Conservation (phyloP, 2,113 vertebrate species). For the Dascyllus trimaculatus region DNA sequence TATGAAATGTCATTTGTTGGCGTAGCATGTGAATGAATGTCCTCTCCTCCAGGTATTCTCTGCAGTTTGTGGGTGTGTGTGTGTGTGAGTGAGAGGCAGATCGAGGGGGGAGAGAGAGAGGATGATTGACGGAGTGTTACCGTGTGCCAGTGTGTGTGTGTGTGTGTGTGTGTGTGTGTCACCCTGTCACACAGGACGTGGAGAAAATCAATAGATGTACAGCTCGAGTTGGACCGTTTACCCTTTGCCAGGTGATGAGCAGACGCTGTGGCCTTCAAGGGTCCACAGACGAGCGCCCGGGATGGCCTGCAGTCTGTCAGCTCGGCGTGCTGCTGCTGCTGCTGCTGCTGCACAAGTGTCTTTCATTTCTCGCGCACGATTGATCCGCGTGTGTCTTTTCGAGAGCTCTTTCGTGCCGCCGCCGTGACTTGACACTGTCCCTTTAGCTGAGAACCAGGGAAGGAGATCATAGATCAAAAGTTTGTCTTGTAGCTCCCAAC, state of each 20-base stretch:
- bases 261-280: constrained; percentile 60
- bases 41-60: constrained; percentile 63
- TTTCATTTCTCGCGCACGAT: constrained; percentile 13
- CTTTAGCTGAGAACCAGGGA: constrained; percentile 1
- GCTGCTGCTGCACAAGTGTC: constrained; percentile 29
- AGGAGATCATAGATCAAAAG: constrained; percentile 62
- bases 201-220: constrained; percentile 71
- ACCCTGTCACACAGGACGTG: constrained; percentile 61
- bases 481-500: constrained; percentile 48
- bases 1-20: constrained; percentile 57
- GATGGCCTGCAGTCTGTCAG: constrained; percentile 31
- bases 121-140: constrained; percentile 58
- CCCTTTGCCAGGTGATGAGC: constrained; percentile 69
- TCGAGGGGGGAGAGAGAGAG: neutral
- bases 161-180: constrained; percentile 37
- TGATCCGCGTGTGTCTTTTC: constrained; percentile 7
- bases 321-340: constrained; percentile 8
- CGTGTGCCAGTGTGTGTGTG: constrained; percentile 9
- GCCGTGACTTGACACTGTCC: constrained; percentile 9
- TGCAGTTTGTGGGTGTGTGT: constrained; percentile 36
- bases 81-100: constrained; percentile 28
- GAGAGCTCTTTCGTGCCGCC: constrained; percentile 18
- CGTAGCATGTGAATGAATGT: constrained; percentile 53
- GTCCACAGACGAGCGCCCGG: constrained; percentile 28
- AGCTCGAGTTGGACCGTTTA: constrained; percentile 67